Evolutionary conservation across 2,113 vertebrate genomes (phyloP), one percentile per base, ranked within the genome.

Genomic region (Euleptes europaea): DNA sequence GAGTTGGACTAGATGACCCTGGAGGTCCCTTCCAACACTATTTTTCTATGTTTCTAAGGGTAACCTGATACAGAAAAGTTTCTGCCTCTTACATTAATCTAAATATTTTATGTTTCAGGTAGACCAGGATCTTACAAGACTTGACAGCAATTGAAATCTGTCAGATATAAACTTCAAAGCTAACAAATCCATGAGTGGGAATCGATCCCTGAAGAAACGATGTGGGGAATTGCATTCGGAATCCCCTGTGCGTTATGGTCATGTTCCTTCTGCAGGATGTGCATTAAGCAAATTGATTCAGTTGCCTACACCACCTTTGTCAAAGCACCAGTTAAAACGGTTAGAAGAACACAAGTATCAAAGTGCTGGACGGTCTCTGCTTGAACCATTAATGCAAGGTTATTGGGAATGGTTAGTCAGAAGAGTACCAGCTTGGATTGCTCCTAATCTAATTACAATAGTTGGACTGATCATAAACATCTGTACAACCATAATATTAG

Each of bases 331-430:
- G 92, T 96, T 99, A 47, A 99, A 99, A 95, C 97, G 98, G 35
- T 95, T 99, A 89, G 98, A 99, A 94, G 98, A 99, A 90, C 99
- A 99, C 95, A 98, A 97, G 44, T 99, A 99, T 90, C 98, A 98
- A 96, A 99, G 98, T 83, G 96, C 97, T 0, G 98, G 99, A 4
- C 96, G 96, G 31, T 99, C 99, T n/a, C 94, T 99, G 89, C 97
- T 99, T 86, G 99, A 99, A 91, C 98, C 99, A 28, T 84, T 98
- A 66, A 99, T 99, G 98, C 98, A 99, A 89, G 96, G 97, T 17
- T 99, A 98, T 95, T 99, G 98, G 98, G 98, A 99, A 86, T 99
- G 98, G 98, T 93, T 99, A 88, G 98, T 99, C 63, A 95, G 94
- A 86, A 95, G 96, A 82, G 97, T 99, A 78, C 99, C 99, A 1